Evolutionary conservation across 2,797 vertebrate species (phyloP).

Genomic region (Enteromius anoplus): DNA sequence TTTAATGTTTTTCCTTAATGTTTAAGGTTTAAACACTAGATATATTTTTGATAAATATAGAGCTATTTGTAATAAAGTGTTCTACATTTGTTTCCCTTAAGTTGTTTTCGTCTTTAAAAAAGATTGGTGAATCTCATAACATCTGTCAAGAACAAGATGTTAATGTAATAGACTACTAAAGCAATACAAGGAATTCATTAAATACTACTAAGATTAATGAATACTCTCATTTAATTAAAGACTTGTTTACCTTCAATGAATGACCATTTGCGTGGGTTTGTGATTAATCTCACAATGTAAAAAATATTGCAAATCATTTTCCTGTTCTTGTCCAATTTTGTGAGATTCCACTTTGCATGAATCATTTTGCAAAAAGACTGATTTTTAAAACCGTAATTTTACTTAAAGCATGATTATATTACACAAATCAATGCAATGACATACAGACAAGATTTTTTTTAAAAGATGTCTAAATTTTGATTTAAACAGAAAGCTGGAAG

Average conservation of each 20-base stretch:
- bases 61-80: slow-evolving; percentile 64
- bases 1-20: slow-evolving; percentile 1
- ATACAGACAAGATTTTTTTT: not conserved
- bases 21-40: slow-evolving; percentile 20
- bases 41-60: slow-evolving; percentile 50
- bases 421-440: not conserved
- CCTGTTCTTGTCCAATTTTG: not conserved
- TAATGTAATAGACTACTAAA: slow-evolving; percentile 35
- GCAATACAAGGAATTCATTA: not conserved
- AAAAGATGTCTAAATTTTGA: not conserved
- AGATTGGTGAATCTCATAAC: slow-evolving; percentile 26
- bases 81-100: slow-evolving; percentile 6
- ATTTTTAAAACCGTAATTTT: not conserved
- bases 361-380: not conserved
- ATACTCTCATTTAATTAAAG: not conserved
- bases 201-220: not conserved
- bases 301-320: not conserved
- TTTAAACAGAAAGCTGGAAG: not conserved
- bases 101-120: not conserved
- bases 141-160: not conserved
- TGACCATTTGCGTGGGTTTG: not conserved
- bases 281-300: not conserved
- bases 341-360: not conserved
- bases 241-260: not conserved
- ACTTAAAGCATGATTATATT: not conserved